Evolutionary conservation across 2,797 vertebrate genomes (phyloP).

Genomic region (Glyptemys insculpta): DNA sequence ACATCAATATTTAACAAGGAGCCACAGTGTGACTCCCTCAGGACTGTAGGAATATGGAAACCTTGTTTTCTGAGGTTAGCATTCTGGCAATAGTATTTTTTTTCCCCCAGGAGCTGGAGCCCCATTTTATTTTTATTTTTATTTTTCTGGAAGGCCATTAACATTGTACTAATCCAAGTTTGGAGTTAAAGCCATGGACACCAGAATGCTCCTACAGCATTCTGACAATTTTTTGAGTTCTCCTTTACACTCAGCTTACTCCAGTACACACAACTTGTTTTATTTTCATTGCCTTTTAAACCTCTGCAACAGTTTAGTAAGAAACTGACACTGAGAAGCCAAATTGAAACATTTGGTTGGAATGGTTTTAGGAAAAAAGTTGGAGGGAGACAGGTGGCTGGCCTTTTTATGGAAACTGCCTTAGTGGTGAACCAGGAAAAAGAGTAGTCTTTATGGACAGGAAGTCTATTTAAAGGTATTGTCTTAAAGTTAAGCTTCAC

Average conservation of each 20-base stretch:
- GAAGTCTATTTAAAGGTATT: slow-evolving; percentile 42
- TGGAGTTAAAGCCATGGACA: neutral
- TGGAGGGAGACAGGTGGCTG: neutral
- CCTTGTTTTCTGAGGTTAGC: neutral
- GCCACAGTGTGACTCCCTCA: neutral
- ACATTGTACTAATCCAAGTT: neutral
- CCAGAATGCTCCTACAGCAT: neutral
- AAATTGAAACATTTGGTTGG: slow-evolving; percentile 1
- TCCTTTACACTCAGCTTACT: neutral
- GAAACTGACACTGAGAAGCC: neutral
- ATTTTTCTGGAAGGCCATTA: neutral
- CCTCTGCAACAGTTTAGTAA: neutral
- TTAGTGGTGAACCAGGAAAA: neutral
- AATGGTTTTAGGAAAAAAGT: slow-evolving; percentile 12
- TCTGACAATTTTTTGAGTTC: neutral
- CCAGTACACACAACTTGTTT: neutral
- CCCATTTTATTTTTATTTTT: slow-evolving; percentile 25
- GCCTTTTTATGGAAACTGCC: slow-evolving; percentile 22
- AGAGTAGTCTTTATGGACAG: slow-evolving; percentile 14
- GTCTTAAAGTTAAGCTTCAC: slow-evolving; percentile 22
- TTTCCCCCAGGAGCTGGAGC: neutral
- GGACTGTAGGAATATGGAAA: neutral
- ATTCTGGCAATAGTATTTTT: neutral
- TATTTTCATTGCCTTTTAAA: slow-evolving; percentile 12
- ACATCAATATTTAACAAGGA: neutral